phyloP scores from a whole-genome alignment of 2,113 vertebrate genomes.

The Pristiophorus japonicus region DNA sequence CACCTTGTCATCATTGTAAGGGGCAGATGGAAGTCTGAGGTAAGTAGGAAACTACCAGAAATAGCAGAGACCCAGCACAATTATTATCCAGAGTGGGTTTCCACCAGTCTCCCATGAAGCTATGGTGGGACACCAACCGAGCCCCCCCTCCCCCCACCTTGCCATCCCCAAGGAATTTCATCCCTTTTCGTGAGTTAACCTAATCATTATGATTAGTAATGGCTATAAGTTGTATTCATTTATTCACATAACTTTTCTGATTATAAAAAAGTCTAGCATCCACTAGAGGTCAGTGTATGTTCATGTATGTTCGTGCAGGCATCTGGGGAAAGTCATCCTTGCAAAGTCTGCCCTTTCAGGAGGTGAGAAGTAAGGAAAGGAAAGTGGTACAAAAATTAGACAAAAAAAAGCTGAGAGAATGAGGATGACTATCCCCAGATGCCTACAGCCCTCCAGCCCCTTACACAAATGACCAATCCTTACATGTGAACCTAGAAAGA shows the following conservation, averaged over 20 bases:
- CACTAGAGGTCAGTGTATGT: conserved; percentile 24
- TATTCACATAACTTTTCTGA: background rate
- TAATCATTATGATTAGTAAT: too few relatives aligned
- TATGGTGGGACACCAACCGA: background rate
- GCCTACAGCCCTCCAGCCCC: background rate
- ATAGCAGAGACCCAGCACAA: background rate
- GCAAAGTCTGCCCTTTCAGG: too few relatives aligned
- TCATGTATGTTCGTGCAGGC: too few relatives aligned
- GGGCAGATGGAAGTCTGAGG: background rate
- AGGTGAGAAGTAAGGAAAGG: too few relatives aligned
- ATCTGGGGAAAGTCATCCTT: too few relatives aligned
- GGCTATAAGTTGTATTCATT: background rate
- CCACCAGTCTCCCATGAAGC: background rate
- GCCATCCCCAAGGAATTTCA: background rate
- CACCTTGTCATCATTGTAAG: background rate
- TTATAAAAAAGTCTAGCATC: background rate
- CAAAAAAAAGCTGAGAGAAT: too few relatives aligned
- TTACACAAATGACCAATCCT: background rate
- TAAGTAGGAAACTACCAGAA: background rate
- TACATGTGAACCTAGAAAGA: background rate
- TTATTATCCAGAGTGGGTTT: background rate
- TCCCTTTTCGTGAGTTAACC: background rate
- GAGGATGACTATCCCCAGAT: too few relatives aligned
- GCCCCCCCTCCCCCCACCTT: too few relatives aligned
- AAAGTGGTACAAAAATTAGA: too few relatives aligned